phyloP scores from a whole-genome alignment of 2,888 invertebrate genomes.

The Cyclophora albipunctata region DNA sequence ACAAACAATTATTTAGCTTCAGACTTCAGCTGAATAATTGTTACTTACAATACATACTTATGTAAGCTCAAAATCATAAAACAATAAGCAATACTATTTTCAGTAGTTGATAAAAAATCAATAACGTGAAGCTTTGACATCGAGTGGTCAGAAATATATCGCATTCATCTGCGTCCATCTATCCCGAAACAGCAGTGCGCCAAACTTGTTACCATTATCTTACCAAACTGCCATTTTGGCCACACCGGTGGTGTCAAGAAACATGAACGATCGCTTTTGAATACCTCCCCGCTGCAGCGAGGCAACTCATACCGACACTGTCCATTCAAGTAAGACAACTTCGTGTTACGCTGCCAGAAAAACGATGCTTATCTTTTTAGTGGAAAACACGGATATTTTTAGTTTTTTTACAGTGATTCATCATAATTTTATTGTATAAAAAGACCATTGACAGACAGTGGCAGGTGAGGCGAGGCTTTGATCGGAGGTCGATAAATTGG shows the following conservation, averaged over 20 bases:
- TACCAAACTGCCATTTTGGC: slow-evolving; percentile 15
- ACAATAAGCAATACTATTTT: too few relatives aligned
- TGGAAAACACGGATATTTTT: slow-evolving; percentile 18
- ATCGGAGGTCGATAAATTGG: slow-evolving; percentile 44
- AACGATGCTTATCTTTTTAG: slow-evolving; percentile 19
- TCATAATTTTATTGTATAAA: slow-evolving; percentile 25
- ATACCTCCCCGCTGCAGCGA: slow-evolving; percentile 29
- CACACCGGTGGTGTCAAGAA: slow-evolving; percentile 47
- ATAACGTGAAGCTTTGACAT: too few relatives aligned
- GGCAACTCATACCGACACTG: slow-evolving; percentile 25
- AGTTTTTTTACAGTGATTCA: slow-evolving; percentile 17
- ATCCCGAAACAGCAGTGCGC: too few relatives aligned
- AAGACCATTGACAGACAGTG: slow-evolving; percentile 35
- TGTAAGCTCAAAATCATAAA: too few relatives aligned
- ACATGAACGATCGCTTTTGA: slow-evolving; percentile 52
- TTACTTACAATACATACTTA: too few relatives aligned
- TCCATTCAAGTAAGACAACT: slow-evolving; percentile 42
- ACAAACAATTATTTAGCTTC: too few relatives aligned
- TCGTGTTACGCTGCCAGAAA: slow-evolving; percentile 37
- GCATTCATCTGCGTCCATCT: too few relatives aligned
- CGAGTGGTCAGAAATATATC: too few relatives aligned
- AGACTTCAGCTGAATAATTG: too few relatives aligned
- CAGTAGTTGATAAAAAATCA: too few relatives aligned
- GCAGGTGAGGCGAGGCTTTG: slow-evolving; percentile 34
- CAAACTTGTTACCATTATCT: too few relatives aligned